Evolutionary conservation across 2,797 vertebrate genomes (phyloP).

Genomic region (Platyrinchus mystaceus): DNA sequence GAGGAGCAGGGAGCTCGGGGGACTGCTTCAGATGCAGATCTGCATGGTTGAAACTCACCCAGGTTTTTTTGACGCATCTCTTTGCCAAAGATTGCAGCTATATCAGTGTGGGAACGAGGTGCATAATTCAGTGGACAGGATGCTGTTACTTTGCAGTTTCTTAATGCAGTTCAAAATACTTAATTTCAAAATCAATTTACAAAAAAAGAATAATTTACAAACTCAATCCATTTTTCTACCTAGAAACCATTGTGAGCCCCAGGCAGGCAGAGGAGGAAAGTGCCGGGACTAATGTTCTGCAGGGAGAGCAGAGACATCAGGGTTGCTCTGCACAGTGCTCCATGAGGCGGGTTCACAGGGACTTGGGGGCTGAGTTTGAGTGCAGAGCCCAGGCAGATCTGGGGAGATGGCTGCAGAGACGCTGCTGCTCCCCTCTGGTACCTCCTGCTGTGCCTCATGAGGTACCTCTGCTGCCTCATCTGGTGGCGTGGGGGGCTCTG

Average conservation of each 20-base stretch:
- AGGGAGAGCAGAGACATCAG: not conserved
- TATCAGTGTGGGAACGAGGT: accelerated
- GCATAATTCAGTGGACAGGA: not conserved
- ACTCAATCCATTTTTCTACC: not conserved
- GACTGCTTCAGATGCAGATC: not conserved
- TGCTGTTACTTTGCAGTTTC: not conserved
- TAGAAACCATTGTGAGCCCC: not conserved
- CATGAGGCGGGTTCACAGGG: not conserved
- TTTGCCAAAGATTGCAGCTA: not conserved
- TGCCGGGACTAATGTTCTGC: not conserved
- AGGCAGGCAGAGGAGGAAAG: not conserved
- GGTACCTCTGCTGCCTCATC: not conserved
- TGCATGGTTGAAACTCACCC: not conserved
- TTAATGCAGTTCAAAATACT: not conserved
- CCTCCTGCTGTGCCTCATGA: too few species aligned
- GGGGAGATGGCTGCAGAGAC: not conserved
- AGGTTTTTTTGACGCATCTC: not conserved
- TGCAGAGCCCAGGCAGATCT: not conserved
- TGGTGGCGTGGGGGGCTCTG: not conserved
- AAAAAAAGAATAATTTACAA: not conserved
- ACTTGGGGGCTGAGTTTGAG: not conserved
- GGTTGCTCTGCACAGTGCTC: not conserved
- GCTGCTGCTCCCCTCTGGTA: not conserved
- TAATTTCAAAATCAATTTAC: not conserved
- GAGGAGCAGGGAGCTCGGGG: not conserved